Evolutionary conservation across 2,113 vertebrate species (phyloP).

Genomic region (Thamnophis sirtalis): DNA sequence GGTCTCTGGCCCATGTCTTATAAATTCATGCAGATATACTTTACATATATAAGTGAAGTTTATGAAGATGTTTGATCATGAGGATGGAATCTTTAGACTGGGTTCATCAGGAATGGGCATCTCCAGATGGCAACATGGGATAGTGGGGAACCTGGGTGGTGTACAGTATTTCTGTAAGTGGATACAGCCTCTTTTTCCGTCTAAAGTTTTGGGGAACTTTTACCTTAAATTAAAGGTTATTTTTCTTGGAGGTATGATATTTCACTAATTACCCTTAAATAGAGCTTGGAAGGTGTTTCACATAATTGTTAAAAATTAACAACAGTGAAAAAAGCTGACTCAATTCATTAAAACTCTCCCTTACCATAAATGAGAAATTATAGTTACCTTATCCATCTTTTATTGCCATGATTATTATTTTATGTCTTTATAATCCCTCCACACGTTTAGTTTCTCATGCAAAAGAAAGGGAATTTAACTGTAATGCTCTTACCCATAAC

Average conservation of each 20-base stretch:
- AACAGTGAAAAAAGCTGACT: background rate
- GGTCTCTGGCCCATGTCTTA: background rate
- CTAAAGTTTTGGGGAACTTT: background rate
- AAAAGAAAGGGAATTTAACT: conserved; percentile 19
- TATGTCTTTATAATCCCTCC: conserved; percentile 40
- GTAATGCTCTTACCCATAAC: background rate
- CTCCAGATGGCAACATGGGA: background rate
- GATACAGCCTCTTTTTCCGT: background rate
- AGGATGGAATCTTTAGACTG: background rate
- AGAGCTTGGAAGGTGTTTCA: background rate
- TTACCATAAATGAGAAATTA: conserved; percentile 31
- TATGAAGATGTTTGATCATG: background rate
- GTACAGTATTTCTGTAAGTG: background rate
- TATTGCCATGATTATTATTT: conserved; percentile 45
- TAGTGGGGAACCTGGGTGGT: background rate
- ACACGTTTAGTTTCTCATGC: conserved; percentile 33
- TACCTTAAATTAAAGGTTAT: background rate
- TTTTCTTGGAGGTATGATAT: background rate
- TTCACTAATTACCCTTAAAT: background rate
- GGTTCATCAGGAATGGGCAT: background rate
- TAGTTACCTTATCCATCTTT: conserved; percentile 21
- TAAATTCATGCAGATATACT: background rate
- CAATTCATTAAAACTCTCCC: conserved; percentile 2
- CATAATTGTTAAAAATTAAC: conserved; percentile 19
- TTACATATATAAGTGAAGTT: background rate